These are phyloP conservation scores for Fabriciana adippe DNA, from an alignment of 2,888 invertebrate species.

Conservation along the genomic window DNA sequence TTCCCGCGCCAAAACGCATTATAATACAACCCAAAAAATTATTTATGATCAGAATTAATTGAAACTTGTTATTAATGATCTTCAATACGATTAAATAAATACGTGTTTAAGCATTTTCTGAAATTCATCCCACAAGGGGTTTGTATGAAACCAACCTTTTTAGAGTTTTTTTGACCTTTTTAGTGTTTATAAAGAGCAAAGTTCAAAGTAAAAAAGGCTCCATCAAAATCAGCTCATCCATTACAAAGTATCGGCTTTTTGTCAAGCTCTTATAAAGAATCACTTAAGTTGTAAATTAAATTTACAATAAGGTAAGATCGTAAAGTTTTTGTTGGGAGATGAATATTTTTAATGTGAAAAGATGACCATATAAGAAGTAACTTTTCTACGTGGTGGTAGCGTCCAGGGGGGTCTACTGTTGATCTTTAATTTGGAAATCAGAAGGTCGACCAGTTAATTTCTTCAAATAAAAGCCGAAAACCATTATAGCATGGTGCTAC, in stretches of 20 bases:
- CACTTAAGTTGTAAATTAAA: constrained; percentile 13
- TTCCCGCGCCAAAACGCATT: too few relatives aligned
- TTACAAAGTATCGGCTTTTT: background rate
- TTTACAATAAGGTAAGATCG: constrained; percentile 13
- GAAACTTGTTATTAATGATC: too few relatives aligned
- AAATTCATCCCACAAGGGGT: too few relatives aligned
- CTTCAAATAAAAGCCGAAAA: background rate
- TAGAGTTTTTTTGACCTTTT: too few relatives aligned
- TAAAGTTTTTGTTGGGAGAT: constrained; percentile 5
- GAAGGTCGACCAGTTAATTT: constrained; percentile 7
- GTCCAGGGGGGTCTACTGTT: constrained; percentile 10
- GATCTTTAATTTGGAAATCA: background rate
- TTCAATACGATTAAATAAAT: too few relatives aligned
- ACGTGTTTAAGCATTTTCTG: too few relatives aligned
- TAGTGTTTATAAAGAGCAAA: too few relatives aligned
- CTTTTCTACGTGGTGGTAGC: constrained; percentile 1
- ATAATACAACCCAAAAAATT: too few relatives aligned
- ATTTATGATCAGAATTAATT: too few relatives aligned
- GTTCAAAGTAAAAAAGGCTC: background rate
- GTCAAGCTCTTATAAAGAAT: background rate
- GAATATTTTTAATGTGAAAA: constrained; percentile 20
- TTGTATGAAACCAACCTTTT: too few relatives aligned
- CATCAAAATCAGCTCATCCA: background rate
- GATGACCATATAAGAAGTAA: constrained; percentile 15
- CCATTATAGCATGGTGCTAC: too few relatives aligned